Evolutionary conservation across 2,888 invertebrate species (phyloP), one percentile per base, ranked within the genome.

Genomic region (Dusona sp.): DNA sequence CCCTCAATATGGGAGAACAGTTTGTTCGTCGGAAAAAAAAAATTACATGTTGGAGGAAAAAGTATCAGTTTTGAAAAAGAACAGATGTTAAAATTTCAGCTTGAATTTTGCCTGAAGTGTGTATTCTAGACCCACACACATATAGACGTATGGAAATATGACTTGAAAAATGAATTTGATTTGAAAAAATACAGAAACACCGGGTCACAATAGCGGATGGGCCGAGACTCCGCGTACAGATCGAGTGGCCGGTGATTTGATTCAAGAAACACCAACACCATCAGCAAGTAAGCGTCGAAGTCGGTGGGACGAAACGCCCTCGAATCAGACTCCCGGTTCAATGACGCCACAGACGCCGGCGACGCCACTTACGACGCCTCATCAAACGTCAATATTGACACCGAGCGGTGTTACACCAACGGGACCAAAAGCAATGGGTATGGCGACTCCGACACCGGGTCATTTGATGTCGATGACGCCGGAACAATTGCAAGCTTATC

Each of bases 291-390:
- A 99, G 94, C 96, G 99, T 0, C 96, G 99, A 80, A 99, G 99
- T 83, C 97, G 99, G 87, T 99, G 99, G 99, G 99, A 99, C 94
- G 99, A 99, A 95, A 99, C 99, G 0, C 99, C 99, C 0, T 96
- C 97, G 3, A 96, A 96, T 38, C 96, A 96, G 91, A 96, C 96
- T 0, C 96, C 96, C 1, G 96, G 96, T 19, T 95, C 95, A 0
- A 95, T 96, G 95, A 96, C 96, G 1, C 96, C 96, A 0, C 96
- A 98, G 91, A 98, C 98, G 16, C 98, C 98, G 48, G 96, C 97
- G 83, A 97, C 97, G 11, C 97, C 97, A 0, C 95, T 97, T 1
- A 95, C 97, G 89, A 96, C 97, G 19, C 97, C 97, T 0, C 96
- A 96, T 85, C 96, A 96, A 92, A 97, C 97, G 38, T 97, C 98